Evolutionary conservation across 2,113 vertebrate species (phyloP).

Genomic region (Camelus bactrianus): DNA sequence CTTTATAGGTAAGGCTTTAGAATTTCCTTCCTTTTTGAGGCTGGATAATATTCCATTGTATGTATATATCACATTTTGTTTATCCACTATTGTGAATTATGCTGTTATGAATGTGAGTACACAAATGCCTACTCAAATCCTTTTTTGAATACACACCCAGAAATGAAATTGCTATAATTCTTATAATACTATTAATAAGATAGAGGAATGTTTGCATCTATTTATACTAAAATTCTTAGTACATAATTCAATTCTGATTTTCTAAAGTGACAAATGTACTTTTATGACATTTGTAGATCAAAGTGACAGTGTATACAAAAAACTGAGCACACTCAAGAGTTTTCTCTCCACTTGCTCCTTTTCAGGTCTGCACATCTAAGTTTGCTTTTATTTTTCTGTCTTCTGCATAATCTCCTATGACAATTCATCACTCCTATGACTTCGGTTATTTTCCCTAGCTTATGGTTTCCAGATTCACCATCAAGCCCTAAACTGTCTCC

Average conservation of each 20-base stretch:
- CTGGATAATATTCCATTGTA: neutral
- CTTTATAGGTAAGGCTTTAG: neutral
- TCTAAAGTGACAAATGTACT: constrained; percentile 29
- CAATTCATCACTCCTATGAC: neutral
- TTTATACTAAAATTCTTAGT: constrained; percentile 14
- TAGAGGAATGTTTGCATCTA: neutral
- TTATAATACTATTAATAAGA: neutral
- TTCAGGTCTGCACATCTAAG: neutral
- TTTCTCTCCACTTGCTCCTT: constrained; percentile 1
- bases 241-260: neutral
- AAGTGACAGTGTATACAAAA: neutral
- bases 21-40: neutral
- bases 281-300: neutral
- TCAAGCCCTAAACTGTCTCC: neutral
- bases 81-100: neutral
- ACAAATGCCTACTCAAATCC: neutral
- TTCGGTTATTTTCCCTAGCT: neutral
- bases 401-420: neutral
- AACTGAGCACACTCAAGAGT: neutral
- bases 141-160: neutral
- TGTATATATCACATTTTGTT: neutral
- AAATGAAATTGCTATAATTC: neutral
- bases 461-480: neutral
- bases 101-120: neutral
- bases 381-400: neutral